Base-by-base conservation (phyloP, 2,797 vertebrate genomes). In the Rachycentron canadum region DNA sequence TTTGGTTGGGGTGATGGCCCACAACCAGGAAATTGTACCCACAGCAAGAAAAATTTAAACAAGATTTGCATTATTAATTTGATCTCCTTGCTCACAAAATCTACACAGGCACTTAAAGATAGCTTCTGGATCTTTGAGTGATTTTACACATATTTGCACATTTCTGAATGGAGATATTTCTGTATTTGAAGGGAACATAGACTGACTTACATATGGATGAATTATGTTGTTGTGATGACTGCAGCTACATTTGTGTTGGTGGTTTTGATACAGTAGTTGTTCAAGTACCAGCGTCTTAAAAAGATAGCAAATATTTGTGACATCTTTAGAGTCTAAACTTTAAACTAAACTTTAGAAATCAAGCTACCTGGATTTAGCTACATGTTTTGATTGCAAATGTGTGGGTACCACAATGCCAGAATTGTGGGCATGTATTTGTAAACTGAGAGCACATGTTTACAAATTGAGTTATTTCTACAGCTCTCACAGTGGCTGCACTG, bases 11-110 rank as follows among this genome's bases (percentile, higher is more conserved):
- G 13, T 36, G 17, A 2, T 25, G 26, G 26, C 43, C 10, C 11
- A 25, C 21, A 76, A 38, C 30, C 21, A 10, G 52, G 36, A 76
- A 76, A 79, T 40, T 63, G 56, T 40, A 69, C 25, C 52, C 74
- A 69, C 76, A 75, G 55, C 63, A 40, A 61, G 52, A 78, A 50
- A 56, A 71, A 84, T 34, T 81, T 57, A 73, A 83, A 73, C 41
- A 50, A 17, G 28, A 30, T 73, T 36, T 68, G 50, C 68, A 58
- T 73, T 60, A 66, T 71, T 83, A 53, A 73, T 76, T 43, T 57
- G 49, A 23, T 66, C 25, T 74, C 58, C 53, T 67, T 76, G 30
- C 52, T 71, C 36, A n/a, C 3, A 17, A 82, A 69, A 62, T 76
- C 72, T 36, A 75, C 81, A 77, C 43, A 43, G 19, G 10, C 9